These are phyloP conservation scores for Pongo pygmaeus DNA, from an alignment of 2,113 vertebrate genomes.

Conservation along the genomic window DNA sequence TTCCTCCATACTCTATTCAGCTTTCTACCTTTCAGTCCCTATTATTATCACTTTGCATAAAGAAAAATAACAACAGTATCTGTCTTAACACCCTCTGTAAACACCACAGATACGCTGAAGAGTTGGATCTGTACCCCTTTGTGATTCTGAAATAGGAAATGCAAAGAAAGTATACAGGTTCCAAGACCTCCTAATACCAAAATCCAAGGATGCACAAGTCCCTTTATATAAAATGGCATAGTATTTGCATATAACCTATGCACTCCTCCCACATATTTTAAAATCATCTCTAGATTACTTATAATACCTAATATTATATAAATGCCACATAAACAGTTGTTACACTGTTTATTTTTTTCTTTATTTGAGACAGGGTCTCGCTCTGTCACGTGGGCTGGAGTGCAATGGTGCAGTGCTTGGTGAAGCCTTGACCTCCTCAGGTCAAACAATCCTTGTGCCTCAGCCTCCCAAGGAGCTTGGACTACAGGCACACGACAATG, in stretches of 20 bases:
- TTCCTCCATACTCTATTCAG: not conserved
- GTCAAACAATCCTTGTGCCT: too few relatives aligned
- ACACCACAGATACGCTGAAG: not conserved
- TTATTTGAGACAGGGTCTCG: too few relatives aligned
- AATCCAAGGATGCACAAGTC: not conserved
- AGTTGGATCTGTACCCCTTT: not conserved
- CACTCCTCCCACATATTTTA: not conserved
- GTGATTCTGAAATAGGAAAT: not conserved
- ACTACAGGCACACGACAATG: too few relatives aligned
- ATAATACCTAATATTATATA: not conserved
- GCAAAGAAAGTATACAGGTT: not conserved
- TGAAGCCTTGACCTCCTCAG: too few relatives aligned
- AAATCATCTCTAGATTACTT: not conserved
- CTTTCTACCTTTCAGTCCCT: not conserved
- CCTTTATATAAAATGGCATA: not conserved
- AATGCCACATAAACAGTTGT: not conserved
- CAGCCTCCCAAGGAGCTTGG: too few relatives aligned
- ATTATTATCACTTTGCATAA: not conserved
- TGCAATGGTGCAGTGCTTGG: too few relatives aligned
- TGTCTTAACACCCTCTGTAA: not conserved
- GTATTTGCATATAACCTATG: not conserved
- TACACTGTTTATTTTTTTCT: not conserved
- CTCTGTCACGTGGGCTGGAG: too few relatives aligned
- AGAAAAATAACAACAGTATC: not conserved
- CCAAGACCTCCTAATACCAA: not conserved